phyloP scores from a whole-genome alignment of 64 coral and sea anemone genomes.

The Dendrophyllia cribrosa region DNA sequence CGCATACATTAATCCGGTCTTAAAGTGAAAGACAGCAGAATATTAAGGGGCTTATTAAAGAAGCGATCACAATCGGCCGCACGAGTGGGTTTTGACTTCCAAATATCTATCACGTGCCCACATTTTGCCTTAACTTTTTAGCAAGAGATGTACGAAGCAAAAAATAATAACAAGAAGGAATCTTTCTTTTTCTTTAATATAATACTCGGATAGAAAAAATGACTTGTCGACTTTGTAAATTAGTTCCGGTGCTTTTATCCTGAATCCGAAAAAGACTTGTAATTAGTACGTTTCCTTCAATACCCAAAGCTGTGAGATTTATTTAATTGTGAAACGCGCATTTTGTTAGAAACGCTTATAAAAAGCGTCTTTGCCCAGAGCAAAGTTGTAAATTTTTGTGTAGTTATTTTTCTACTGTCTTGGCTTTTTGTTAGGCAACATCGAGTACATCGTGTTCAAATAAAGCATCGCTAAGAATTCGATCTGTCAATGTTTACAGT shows the following conservation, averaged over 20 bases:
- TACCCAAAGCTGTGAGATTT: not conserved
- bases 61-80: not conserved
- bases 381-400: not conserved
- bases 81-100: not conserved
- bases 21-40: constrained; percentile 34
- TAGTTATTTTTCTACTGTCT: not conserved
- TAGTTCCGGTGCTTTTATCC: constrained; percentile 42
- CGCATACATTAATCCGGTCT: constrained; percentile 36
- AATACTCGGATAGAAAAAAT: not conserved
- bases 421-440: constrained; percentile 3
- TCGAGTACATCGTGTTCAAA: constrained; percentile 29
- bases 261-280: not conserved
- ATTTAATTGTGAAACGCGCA: not conserved
- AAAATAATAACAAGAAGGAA: not conserved
- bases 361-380: not conserved
- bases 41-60: constrained; percentile 21
- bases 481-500: constrained; percentile 30
- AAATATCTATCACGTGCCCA: not conserved
- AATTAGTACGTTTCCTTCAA: constrained; percentile 12
- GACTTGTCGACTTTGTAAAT: constrained; percentile 9
- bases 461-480: constrained; percentile 37
- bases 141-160: too few relatives aligned
- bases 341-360: too few relatives aligned
- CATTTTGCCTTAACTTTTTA: not conserved
- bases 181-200: too few relatives aligned